phyloP scores from a whole-genome alignment of 1,140 invertebrate species.

The Tetraneura akinire region DNA sequence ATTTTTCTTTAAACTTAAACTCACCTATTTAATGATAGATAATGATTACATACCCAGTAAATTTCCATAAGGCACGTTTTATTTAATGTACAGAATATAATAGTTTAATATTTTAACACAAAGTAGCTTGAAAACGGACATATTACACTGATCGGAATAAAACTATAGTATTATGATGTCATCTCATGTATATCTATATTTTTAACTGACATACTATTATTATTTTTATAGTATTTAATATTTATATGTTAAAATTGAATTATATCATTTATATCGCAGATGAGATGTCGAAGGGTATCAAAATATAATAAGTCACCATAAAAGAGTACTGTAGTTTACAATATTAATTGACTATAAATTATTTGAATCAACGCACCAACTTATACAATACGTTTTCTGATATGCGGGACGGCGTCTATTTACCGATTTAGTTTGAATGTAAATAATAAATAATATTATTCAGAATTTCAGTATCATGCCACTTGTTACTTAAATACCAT shows the following conservation, averaged over 20 bases:
- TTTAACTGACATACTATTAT: background rate
- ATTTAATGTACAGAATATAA: background rate
- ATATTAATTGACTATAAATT: conserved; percentile 23
- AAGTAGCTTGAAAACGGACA: background rate
- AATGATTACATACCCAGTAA: background rate
- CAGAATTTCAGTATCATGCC: background rate
- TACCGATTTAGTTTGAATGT: no score
- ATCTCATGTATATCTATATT: background rate
- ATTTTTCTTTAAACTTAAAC: background rate
- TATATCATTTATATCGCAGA: background rate
- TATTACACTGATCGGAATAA: background rate
- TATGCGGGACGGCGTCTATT: background rate
- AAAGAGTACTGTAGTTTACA: background rate
- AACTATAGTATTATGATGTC: background rate
- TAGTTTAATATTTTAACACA: conserved; percentile 1
- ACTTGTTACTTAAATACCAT: conserved; percentile 7
- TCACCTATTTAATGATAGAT: background rate
- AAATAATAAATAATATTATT: background rate
- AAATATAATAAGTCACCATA: conserved; percentile 14
- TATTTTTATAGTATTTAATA: background rate
- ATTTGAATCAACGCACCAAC: background rate
- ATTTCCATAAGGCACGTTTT: background rate
- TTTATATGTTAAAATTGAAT: background rate
- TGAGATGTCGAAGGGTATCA: conserved; percentile 30
- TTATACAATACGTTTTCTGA: background rate